phyloP scores from a whole-genome alignment of 2,113 vertebrate genomes.

The Abramis brama region DNA sequence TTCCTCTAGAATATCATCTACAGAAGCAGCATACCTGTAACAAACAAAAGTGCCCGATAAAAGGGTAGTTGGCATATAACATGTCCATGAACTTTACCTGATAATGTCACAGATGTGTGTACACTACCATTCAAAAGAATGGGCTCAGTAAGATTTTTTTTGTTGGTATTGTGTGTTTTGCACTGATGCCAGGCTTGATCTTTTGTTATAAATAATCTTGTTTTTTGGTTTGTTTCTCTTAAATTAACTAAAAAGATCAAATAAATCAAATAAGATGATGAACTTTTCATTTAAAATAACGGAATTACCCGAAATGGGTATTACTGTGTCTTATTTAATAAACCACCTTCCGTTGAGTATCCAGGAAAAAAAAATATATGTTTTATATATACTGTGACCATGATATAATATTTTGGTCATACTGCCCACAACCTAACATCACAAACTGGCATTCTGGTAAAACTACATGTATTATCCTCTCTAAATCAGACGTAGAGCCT shows the following conservation, averaged over 20 bases:
- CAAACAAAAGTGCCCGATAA: background rate
- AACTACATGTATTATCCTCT: constrained; percentile 9
- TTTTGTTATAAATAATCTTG: background rate
- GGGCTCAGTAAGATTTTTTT: background rate
- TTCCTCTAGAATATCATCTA: constrained; percentile 95
- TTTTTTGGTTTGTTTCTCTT: background rate
- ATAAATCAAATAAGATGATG: background rate
- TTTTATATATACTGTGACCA: background rate
- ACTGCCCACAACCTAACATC: background rate
- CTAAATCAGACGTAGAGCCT: background rate
- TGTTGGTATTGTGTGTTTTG: too few relatives aligned
- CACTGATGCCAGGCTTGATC: too few relatives aligned
- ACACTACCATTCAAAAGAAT: background rate
- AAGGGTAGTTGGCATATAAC: background rate
- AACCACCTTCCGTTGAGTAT: background rate
- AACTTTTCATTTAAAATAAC: background rate
- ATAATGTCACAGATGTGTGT: background rate
- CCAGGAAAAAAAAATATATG: background rate
- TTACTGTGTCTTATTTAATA: background rate
- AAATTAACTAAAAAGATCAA: background rate
- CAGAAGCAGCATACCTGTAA: constrained; percentile 88
- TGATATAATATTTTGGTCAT: background rate
- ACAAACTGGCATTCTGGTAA: background rate
- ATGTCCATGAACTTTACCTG: background rate
- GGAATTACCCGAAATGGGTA: background rate